These are phyloP conservation scores for Penaeus monodon DNA, from an alignment of 2,888 invertebrate genomes.

Conservation along the genomic window DNA sequence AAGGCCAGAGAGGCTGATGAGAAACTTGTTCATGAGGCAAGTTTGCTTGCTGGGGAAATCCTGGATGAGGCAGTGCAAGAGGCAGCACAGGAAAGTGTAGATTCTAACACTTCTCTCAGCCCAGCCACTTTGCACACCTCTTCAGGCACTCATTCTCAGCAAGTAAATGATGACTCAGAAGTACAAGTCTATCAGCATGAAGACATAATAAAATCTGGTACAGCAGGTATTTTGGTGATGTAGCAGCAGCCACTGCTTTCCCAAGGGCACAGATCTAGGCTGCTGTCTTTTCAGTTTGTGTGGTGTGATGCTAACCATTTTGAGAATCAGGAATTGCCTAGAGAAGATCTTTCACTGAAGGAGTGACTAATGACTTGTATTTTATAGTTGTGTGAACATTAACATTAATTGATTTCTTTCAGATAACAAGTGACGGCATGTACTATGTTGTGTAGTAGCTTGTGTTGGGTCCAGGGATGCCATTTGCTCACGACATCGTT, in stretches of 20 bases:
- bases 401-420: constrained; percentile 55
- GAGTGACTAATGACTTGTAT: constrained; percentile 39
- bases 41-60: constrained; percentile 51
- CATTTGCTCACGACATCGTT: constrained; percentile 48
- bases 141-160: constrained; percentile 17
- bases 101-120: constrained; percentile 3
- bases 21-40: constrained; percentile 48
- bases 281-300: constrained; percentile 18
- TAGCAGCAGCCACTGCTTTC: constrained; percentile 35
- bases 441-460: constrained; percentile 50
- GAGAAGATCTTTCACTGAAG: constrained; percentile 12
- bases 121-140: background rate
- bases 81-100: constrained; percentile 32
- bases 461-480: constrained; percentile 65
- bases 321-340: background rate
- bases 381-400: constrained; percentile 37
- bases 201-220: constrained; percentile 27
- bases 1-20: constrained; percentile 36
- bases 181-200: constrained; percentile 27
- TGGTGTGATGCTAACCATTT: constrained; percentile 38
- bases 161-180: constrained; percentile 14
- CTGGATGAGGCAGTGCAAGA: constrained; percentile 47
- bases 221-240: constrained; percentile 56
- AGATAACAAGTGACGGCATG: constrained; percentile 59
- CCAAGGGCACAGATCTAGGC: constrained; percentile 25